Conservation (phyloP, 2,888 invertebrate genomes). For the Lacanobia wlatinum region DNA sequence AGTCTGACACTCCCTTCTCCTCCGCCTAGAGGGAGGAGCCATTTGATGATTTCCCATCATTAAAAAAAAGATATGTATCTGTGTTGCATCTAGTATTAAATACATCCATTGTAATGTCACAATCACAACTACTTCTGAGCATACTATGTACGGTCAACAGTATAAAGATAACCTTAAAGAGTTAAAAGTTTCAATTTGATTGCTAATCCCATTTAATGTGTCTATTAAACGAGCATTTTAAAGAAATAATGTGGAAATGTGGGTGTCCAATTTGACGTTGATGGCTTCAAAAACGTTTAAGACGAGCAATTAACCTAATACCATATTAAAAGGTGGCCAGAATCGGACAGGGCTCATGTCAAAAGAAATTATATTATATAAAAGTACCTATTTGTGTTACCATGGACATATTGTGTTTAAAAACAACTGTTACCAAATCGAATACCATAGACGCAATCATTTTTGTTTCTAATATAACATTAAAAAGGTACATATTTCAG, state of each 20-base stretch:
- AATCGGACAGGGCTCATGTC: constrained; percentile 3
- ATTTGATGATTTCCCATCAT: no score
- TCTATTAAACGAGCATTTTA: constrained; percentile 36
- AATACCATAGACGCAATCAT: neutral
- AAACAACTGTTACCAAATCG: neutral
- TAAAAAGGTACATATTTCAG: no score
- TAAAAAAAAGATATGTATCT: neutral
- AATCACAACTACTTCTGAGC: neutral
- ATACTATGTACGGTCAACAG: neutral
- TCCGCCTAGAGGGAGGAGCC: no score
- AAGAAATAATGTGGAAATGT: constrained; percentile 36
- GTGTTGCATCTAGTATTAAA: neutral
- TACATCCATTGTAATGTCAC: no score
- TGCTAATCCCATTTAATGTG: constrained; percentile 30
- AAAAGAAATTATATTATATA: constrained; percentile 1
- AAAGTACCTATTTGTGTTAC: no score
- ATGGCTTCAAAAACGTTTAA: constrained; percentile 43
- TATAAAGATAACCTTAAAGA: constrained; percentile 20
- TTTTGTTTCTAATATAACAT: neutral
- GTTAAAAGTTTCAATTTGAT: constrained; percentile 23
- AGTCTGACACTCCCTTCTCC: no score
- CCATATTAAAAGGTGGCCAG: constrained; percentile 26
- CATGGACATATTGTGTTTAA: neutral
- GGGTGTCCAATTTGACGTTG: constrained; percentile 50
- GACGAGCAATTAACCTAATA: constrained; percentile 45